These are phyloP conservation scores for Ageneiosus marmoratus DNA, from an alignment of 2,113 vertebrate species.

Conservation along the genomic window DNA sequence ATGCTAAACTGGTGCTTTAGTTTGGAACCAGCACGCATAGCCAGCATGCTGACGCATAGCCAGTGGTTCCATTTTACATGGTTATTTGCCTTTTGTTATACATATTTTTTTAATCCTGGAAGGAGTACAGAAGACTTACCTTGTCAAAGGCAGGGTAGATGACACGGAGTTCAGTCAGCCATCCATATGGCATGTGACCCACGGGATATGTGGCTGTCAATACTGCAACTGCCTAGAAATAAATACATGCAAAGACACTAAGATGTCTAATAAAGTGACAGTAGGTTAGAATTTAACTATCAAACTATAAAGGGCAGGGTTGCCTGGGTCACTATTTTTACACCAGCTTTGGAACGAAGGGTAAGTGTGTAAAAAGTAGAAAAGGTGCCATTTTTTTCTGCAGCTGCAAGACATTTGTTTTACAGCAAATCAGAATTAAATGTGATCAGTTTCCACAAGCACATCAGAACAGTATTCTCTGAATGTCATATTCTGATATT, in stretches of 20 bases:
- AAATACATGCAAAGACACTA: slow-evolving; percentile 19
- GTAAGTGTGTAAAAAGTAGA: not conserved
- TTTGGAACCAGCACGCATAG: not conserved
- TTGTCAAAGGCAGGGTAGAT: slow-evolving; percentile 90
- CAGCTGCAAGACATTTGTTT: not conserved
- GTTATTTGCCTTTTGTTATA: not conserved
- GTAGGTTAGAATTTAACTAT: not conserved
- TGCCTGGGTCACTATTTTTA: not conserved
- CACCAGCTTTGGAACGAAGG: not conserved
- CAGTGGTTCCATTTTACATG: not conserved
- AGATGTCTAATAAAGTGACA: not conserved
- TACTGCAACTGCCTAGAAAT: slow-evolving; percentile 81
- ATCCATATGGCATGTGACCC: slow-evolving; percentile 90
- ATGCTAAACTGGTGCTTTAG: not conserved
- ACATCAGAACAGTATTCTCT: no score
- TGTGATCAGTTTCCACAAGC: not conserved
- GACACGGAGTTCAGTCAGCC: slow-evolving; percentile 88
- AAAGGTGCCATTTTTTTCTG: not conserved
- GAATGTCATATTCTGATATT: no score
- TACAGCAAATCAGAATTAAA: not conserved
- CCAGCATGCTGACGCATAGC: not conserved
- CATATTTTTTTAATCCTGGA: not conserved
- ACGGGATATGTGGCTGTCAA: slow-evolving; percentile 88
- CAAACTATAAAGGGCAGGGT: not conserved
- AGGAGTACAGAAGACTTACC: slow-evolving; percentile 67